Evolutionary conservation across 2,797 vertebrate genomes (phyloP), one percentile per base, ranked within the genome.

Genomic region (Apogon hyalosoma): DNA sequence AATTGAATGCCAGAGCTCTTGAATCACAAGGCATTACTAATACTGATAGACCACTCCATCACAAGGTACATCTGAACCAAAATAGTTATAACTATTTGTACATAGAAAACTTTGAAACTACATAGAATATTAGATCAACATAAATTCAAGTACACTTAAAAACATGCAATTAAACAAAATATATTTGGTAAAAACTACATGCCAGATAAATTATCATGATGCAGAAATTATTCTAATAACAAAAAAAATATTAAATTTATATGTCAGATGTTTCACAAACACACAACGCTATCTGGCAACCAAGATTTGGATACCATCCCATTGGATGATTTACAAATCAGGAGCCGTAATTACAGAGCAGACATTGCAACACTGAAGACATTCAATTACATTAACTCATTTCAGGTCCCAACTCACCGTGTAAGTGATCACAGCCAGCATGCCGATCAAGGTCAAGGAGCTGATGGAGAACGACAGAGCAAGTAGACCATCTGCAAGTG

Each of bases 351-450:
- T 85, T 75, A 57, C 43, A 36, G 49, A 60, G 52, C 51, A 54
- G 56, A 59, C 72, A 48, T 14, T 41, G 77, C 78, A 59, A 66
- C 74, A 67, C 15, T 65, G 53, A 85, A 71, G 63, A 64, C 65
- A 73, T 48, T 47, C 68, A 82, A 75, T 53, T 58, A 73, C 83
- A 83, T 72, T 45, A 60, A 69, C 48, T 76, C 65, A 71, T 61
- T 61, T 52, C 40, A n/a, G 16, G 64, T 84, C 69, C 78, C 75
- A 67, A 96, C 97, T 98, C 93, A 99, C 98, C 61, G 97, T 99
- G 87, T 99, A 99, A 74, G 96, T 99, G 92, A 99, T 97, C 77
- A 98, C 95, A 85, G 97, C 97, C 93, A 99, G 86, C 98, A 99
- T 98, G 87, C 97, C 98, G 88, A 99, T 95, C 93, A 99, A 94